Conservation (phyloP, 2,888 invertebrate species). For the Spodoptera exigua region DNA sequence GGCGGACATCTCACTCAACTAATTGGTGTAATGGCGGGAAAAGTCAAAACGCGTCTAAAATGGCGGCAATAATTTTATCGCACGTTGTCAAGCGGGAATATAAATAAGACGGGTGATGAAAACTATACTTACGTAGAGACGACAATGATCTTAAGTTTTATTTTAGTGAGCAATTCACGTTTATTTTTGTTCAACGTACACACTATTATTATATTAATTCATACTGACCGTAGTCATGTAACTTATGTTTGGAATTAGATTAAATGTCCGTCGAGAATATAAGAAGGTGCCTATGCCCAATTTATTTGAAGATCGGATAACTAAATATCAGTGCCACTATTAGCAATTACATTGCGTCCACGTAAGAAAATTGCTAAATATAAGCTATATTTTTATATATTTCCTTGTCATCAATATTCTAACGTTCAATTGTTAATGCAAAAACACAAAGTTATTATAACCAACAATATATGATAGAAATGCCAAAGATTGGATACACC, state of each 20-base stretch:
- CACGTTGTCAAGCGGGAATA: conserved; percentile 78
- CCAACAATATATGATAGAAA: too few species aligned
- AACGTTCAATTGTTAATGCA: too few species aligned
- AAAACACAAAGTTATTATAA: too few species aligned
- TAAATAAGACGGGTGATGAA: conserved; percentile 87
- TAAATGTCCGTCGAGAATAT: too few species aligned
- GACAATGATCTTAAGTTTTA: conserved; percentile 84
- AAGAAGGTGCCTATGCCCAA: too few species aligned
- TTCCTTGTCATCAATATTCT: too few species aligned
- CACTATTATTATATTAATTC: conserved; percentile 39
- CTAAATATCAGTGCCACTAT: too few species aligned
- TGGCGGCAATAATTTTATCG: conserved; percentile 84
- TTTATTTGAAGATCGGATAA: too few species aligned
- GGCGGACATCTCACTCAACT: conserved; percentile 89
- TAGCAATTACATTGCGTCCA: too few species aligned
- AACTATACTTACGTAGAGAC: conserved; percentile 82
- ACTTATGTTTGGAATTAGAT: conserved; percentile 2
- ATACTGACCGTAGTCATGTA: conserved; percentile 13
- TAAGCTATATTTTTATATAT: too few species aligned
- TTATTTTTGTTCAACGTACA: conserved; percentile 43
- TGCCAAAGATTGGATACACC: too few species aligned
- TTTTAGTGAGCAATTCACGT: conserved; percentile 70
- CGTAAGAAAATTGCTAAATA: too few species aligned
- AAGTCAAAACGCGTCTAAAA: conserved; percentile 80
- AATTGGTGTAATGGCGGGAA: conserved; percentile 87